Percentiles rank a stretch among this genome's conserved stretches.
Conservation (phyloP, 2,888 invertebrate species). For the Heliconius sara region DNA sequence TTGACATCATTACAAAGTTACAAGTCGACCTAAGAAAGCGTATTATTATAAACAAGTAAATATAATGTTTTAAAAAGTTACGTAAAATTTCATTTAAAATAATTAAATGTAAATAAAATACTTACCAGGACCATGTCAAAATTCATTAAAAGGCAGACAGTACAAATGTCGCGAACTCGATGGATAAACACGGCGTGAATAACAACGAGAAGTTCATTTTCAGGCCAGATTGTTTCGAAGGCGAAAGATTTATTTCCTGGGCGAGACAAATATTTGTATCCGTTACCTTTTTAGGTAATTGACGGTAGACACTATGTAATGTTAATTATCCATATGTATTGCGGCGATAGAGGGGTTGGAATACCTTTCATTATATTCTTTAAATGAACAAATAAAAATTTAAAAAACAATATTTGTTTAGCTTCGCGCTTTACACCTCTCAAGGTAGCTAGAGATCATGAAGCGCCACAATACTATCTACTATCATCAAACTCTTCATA, state of each 20-base stretch:
- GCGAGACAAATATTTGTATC: slow-evolving; percentile 7
- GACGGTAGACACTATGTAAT: too few species aligned
- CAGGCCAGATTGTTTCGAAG: slow-evolving; percentile 16
- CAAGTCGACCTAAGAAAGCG: too few species aligned
- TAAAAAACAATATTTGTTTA: too few species aligned
- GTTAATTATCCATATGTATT: too few species aligned
- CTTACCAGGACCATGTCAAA: not conserved
- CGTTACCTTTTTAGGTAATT: not conserved
- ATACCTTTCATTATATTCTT: too few species aligned
- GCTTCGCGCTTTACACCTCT: too few species aligned
- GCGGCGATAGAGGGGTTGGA: too few species aligned
- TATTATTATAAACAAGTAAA: not conserved
- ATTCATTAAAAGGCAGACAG: slow-evolving; percentile 20
- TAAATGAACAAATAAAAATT: too few species aligned
- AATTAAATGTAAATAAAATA: slow-evolving; percentile 12
- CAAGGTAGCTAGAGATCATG: too few species aligned
- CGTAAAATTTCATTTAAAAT: not conserved
- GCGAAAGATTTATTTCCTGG: slow-evolving; percentile 16
- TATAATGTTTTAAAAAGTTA: not conserved
- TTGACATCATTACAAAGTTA: too few species aligned
- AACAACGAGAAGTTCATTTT: slow-evolving; percentile 28
- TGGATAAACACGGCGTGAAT: slow-evolving; percentile 31
- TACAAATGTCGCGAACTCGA: slow-evolving; percentile 14
- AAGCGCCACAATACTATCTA: too few species aligned
- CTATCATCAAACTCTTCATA: too few species aligned